These are phyloP conservation scores for Lumbricus terrestris DNA, from an alignment of 2,888 invertebrate species.

Conservation along the genomic window DNA sequence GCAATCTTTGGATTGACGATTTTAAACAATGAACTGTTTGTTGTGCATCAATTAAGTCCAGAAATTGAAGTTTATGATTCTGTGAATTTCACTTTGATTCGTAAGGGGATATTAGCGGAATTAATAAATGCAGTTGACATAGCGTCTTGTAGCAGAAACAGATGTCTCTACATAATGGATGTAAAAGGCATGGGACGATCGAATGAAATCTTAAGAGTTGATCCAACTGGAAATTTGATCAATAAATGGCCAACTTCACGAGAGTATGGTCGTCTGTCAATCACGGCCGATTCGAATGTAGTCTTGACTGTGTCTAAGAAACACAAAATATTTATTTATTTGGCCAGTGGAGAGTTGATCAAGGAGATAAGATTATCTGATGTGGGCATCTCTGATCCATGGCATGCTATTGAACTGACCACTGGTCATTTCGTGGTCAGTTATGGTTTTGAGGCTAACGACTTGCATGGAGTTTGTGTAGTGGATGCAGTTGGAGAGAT, in stretches of 20 bases:
- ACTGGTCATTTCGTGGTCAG: neutral
- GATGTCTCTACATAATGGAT: neutral
- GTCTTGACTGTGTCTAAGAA: neutral
- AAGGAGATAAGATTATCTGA: neutral
- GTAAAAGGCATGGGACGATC: neutral
- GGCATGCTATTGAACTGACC: neutral
- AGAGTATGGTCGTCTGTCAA: neutral
- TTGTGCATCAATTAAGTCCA: neutral
- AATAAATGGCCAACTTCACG: neutral
- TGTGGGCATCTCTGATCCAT: neutral
- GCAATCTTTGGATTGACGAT: neutral
- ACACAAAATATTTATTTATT: neutral
- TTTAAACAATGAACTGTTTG: neutral
- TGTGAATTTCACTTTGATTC: neutral
- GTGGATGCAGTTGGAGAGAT: neutral
- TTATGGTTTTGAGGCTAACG: neutral
- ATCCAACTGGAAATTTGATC: neutral
- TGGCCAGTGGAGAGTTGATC: neutral
- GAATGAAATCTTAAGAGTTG: constrained; percentile 3
- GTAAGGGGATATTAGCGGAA: neutral
- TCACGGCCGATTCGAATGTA: neutral
- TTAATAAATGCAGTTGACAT: neutral
- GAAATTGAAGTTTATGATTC: neutral
- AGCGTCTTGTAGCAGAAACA: neutral
- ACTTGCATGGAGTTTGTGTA: neutral